Evolutionary conservation across 2,113 vertebrate genomes (phyloP), one percentile per base, ranked within the genome.

Genomic region (Sprattus sprattus): DNA sequence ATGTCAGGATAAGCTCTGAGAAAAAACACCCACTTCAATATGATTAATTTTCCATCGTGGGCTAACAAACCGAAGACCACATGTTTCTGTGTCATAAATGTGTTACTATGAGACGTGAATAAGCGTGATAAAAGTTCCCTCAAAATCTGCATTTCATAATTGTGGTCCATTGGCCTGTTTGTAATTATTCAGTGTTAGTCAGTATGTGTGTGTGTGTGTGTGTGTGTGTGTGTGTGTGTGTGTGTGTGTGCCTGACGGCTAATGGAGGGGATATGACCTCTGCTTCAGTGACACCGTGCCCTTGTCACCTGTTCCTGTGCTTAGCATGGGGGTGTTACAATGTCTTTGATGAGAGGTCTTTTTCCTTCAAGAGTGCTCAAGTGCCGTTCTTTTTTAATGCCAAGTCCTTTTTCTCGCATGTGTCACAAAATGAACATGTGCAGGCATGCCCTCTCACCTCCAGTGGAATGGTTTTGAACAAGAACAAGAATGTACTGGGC

Each of bases 231-330:
- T 25, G 60, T 64, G 60, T n/a, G 60, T 64, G 60, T 64, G 60
- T 64, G 60, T 28, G 22, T 67, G 60, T 11, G 25, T 67, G 60
- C 22, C 60, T 67, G 60, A 67, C 22, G 6, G 60, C n/a, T 28
- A 67, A 67, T 67, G 60, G n/a, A 67, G 9, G n/a, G 25, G 64
- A 9, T 71, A 13, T 71, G 64, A 32, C 64, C 64, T 71, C 64
- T 87, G 18, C 50, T 15, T 9, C 9, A 13, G 81, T 86, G 49
- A 85, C 83, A 39, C 83, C 45, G 83, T 39, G 45, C 46, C 80
- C 60, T 87, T 82, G 81, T 83, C 86, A 88, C 54, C 89, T 89
- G 87, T 89, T 85, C 52, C 45, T 82, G 11, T 9, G 54, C 64
- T 89, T 80, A 82, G 80, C 25, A 32, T 82, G 86, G 45, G 45